A percentile compares a stretch with the other conserved stretches of the same genome.
Conservation (phyloP, 2,113 vertebrate genomes). For the Nothocercus nigrocapillus region DNA sequence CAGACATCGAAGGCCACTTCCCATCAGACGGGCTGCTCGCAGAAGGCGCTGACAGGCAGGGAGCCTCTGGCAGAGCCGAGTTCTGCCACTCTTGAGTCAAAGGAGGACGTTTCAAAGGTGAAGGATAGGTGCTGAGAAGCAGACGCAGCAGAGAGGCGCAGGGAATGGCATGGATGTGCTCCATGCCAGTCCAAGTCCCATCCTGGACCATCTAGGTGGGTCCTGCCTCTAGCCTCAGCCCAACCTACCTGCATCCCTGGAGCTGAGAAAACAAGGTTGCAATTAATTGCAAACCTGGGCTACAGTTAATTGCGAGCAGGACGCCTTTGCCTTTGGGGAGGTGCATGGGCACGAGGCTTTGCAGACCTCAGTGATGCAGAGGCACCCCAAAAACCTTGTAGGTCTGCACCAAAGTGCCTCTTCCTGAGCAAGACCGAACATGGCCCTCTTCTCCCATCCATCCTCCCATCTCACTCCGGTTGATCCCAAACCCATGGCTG, state of each 20-base stretch:
- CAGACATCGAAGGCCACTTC: slow-evolving; percentile 89
- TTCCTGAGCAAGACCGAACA: too few species aligned
- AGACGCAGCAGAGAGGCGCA: slow-evolving; percentile 49
- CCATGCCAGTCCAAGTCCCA: background rate
- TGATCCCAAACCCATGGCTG: background rate
- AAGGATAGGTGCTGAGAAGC: slow-evolving; percentile 79
- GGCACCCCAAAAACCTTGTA: background rate
- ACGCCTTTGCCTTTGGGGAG: too few species aligned
- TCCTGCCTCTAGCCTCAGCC: too few species aligned
- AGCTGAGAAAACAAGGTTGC: too few species aligned
- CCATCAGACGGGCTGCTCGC: slow-evolving; percentile 88
- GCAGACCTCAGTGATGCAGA: too few species aligned
- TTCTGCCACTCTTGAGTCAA: slow-evolving; percentile 57
- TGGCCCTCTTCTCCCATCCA: too few species aligned
- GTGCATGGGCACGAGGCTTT: too few species aligned
- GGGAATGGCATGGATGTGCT: background rate
- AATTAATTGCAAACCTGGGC: too few species aligned
- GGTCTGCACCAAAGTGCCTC: too few species aligned
- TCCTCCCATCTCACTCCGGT: background rate
- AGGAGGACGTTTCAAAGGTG: slow-evolving; percentile 51
- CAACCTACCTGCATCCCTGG: too few species aligned
- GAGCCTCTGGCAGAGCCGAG: background rate
- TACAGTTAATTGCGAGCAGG: too few species aligned
- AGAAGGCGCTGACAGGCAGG: slow-evolving; percentile 45
- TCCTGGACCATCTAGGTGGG: background rate